Base-by-base conservation (phyloP, 1,140 invertebrate species). In the Leptinotarsa texana region DNA sequence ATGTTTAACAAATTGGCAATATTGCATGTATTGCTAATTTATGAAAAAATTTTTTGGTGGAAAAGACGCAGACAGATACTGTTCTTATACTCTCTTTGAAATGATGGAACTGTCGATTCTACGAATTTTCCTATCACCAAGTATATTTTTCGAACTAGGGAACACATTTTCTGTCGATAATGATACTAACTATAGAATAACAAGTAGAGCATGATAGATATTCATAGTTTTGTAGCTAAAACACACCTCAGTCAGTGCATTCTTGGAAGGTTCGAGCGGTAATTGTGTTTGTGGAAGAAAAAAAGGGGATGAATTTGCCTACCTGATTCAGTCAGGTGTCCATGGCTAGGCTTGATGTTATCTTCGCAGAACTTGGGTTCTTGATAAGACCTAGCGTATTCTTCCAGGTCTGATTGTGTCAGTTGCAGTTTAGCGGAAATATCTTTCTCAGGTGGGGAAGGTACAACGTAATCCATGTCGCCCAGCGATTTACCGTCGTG, bases 361-460 rank as follows among this genome's bases (percentile, higher is more conserved):
- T 80, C 75, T 42, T 74, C 79, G 17, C 21, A 51, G 48, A 63
- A 80, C 24, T 79, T 78, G 2, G 80, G 86, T 57, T 91, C 90
- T 72, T 89, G 88, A 77, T 89, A 90, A 24, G 87, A 86, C 47
- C 90, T 88, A 15, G 90, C 90, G 80, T 93, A 93, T 74, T 93
- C 90, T 77, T 93, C 92, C 3, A 93, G 84, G 70, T 92, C 91
- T 8, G 90, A 90, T 84, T 93, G 90, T 2, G 91, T 91, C 24
- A 89, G 84, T 18, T 88, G 88, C 69, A 87, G 88, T 63, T 87
- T 84, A 63, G 84, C 81, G 68, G 88, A 86, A 61, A 87, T 83
- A 78, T 94, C 93, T 67, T 92, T 85, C 85, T 94, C 92, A 0
- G 93, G 93, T 2, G 92, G 92, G 48, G 93, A 93, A 13, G 92